phyloP scores from a whole-genome alignment of 2,113 vertebrate species.

The Mola mola region DNA sequence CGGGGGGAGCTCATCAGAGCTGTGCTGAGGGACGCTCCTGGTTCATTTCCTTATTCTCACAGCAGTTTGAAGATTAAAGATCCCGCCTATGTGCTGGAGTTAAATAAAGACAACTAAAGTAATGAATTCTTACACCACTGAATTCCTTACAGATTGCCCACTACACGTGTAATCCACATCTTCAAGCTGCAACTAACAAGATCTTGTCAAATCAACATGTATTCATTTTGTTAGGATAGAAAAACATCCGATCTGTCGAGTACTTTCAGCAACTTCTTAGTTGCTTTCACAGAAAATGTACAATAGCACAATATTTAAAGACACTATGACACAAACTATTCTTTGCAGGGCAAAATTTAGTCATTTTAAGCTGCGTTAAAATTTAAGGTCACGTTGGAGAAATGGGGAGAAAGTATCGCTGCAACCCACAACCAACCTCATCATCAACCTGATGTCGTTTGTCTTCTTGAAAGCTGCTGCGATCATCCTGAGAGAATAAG shows the following conservation, averaged over 20 bases:
- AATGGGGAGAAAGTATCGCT: too few species aligned
- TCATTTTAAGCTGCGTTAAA: too few species aligned
- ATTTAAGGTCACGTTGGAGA: too few species aligned
- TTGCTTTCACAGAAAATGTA: too few species aligned
- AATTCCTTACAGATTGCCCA: conserved; percentile 1
- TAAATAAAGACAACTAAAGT: conserved; percentile 10
- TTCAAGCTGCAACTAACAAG: too few species aligned
- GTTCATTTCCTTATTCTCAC: conserved; percentile 31
- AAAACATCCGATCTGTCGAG: too few species aligned
- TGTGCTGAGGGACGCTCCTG: background rate
- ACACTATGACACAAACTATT: too few species aligned
- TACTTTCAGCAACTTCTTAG: too few species aligned
- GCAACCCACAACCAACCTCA: background rate
- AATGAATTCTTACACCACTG: background rate
- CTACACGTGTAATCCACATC: background rate
- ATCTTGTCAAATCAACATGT: too few species aligned
- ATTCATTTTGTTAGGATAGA: too few species aligned
- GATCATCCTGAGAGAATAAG: background rate
- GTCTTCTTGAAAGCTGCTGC: background rate
- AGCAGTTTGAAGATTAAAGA: conserved; percentile 14
- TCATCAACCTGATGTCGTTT: background rate
- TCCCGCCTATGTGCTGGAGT: conserved; percentile 4
- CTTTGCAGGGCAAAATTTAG: too few species aligned
- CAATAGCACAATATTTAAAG: too few species aligned
- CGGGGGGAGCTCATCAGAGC: conserved; percentile 26